Percentiles rank a stretch among this genome's conserved stretches.
Evolutionary conservation across 2,888 invertebrate genomes (phyloP).

Genomic region (Zaprionus bogoriensis): DNA sequence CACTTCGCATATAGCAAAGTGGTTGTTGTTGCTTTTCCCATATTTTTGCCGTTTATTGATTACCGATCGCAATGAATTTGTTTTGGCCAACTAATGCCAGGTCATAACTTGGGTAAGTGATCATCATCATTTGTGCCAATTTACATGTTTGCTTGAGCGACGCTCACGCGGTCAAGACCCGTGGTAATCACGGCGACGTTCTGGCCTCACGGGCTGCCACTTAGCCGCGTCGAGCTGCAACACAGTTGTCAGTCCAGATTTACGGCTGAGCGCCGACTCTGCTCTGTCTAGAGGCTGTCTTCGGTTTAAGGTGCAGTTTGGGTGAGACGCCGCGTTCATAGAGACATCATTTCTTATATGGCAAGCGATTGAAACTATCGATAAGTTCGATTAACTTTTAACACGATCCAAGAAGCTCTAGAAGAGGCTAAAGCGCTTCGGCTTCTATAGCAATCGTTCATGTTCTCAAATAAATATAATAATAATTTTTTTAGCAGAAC

Average conservation of each 20-base stretch:
- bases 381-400: too few relatives aligned
- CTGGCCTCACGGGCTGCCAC: background rate
- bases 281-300: background rate
- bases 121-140: background rate
- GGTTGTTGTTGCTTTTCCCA: constrained; percentile 24
- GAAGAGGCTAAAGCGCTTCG: too few relatives aligned
- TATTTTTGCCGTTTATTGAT: constrained; percentile 41
- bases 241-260: background rate
- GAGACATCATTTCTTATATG: background rate
- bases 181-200: background rate
- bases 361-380: background rate
- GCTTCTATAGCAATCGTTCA: too few relatives aligned
- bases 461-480: too few relatives aligned
- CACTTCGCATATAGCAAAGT: background rate
- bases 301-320: background rate
- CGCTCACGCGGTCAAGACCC: background rate
- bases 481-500: too few relatives aligned
- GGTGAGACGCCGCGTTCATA: background rate
- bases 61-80: constrained; percentile 60
- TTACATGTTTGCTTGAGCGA: background rate
- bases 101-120: constrained; percentile 47
- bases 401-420: too few relatives aligned
- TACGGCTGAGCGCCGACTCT: background rate
- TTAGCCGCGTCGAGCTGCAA: background rate
- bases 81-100: constrained; percentile 37